Evolutionary conservation across 1,140 invertebrate species (phyloP).

Genomic region (Mesaphorura yosii): DNA sequence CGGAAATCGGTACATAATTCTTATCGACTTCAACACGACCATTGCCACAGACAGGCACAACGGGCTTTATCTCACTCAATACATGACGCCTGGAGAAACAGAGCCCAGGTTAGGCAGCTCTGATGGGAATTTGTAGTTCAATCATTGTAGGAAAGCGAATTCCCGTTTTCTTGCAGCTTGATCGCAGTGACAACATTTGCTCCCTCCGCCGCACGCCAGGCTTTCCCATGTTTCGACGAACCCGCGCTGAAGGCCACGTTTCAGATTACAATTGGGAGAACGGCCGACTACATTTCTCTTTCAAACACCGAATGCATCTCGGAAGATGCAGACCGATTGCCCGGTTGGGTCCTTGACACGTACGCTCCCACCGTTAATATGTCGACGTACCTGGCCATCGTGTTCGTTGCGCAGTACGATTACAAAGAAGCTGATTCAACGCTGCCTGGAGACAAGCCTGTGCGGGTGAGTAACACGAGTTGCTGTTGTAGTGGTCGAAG

Average conservation of each 20-base stretch:
- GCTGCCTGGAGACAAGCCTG: slow-evolving; percentile 4
- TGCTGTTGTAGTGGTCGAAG: too few relatives aligned
- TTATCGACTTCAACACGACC: slow-evolving; percentile 14
- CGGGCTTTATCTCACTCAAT: slow-evolving; percentile 22
- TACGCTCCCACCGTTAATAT: slow-evolving; percentile 38
- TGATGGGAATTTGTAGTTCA: background rate
- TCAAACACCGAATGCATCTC: background rate
- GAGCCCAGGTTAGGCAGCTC: background rate
- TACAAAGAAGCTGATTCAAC: slow-evolving; percentile 2
- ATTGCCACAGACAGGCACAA: slow-evolving; percentile 9
- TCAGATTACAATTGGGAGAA: background rate
- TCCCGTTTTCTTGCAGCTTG: slow-evolving; percentile 24
- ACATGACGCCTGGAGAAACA: slow-evolving; percentile 10
- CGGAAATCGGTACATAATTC: slow-evolving; percentile 10
- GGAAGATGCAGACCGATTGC: background rate
- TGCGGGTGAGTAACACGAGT: slow-evolving; percentile 2
- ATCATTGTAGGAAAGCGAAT: background rate
- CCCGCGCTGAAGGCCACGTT: background rate
- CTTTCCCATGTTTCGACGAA: slow-evolving; percentile 50
- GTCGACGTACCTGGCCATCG: slow-evolving; percentile 72
- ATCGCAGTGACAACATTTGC: slow-evolving; percentile 43
- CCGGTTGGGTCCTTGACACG: slow-evolving; percentile 8
- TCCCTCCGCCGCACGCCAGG: slow-evolving; percentile 42
- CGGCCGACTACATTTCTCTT: background rate
- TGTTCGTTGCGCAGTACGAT: slow-evolving; percentile 60